These are phyloP conservation scores for Epirrhoe tristata DNA, from an alignment of 2,888 invertebrate species.

Conservation along the genomic window DNA sequence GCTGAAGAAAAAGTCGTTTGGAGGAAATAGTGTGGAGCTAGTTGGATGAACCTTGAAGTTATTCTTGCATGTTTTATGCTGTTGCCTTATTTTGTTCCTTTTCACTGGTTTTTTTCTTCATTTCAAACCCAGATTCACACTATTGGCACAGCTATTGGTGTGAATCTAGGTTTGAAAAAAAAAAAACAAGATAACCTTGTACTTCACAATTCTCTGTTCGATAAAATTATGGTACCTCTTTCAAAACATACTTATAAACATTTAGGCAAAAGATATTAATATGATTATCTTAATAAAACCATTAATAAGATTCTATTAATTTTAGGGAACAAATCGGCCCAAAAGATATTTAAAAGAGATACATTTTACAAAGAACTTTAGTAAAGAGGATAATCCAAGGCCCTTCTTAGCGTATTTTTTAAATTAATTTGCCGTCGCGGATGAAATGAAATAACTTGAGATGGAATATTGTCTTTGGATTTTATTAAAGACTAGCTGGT, in stretches of 20 bases:
- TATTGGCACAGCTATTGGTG: too few relatives aligned
- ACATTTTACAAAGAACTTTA: constrained; percentile 7
- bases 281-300: too few relatives aligned
- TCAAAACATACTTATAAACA: too few relatives aligned
- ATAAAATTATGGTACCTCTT: too few relatives aligned
- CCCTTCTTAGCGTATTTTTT: constrained; percentile 17
- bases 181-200: too few relatives aligned
- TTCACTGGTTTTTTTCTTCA: not conserved
- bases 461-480: constrained; percentile 13
- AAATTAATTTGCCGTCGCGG: constrained; percentile 27
- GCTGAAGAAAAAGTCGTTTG: constrained; percentile 15
- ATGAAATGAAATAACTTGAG: constrained; percentile 23
- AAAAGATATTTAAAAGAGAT: constrained; percentile 6
- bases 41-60: constrained; percentile 18
- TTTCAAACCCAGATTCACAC: not conserved
- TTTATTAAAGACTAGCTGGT: constrained; percentile 8
- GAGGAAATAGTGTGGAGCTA: constrained; percentile 24
- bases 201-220: too few relatives aligned
- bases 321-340: not conserved
- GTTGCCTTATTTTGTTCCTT: not conserved
- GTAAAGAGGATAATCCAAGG: constrained; percentile 21
- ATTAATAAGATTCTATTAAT: not conserved
- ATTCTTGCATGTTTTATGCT: constrained; percentile 18
- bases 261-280: too few relatives aligned
- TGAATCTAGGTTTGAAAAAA: too few relatives aligned